Conservation (phyloP, 2,888 invertebrate genomes). For the Caenorhabditis sp. region DNA sequence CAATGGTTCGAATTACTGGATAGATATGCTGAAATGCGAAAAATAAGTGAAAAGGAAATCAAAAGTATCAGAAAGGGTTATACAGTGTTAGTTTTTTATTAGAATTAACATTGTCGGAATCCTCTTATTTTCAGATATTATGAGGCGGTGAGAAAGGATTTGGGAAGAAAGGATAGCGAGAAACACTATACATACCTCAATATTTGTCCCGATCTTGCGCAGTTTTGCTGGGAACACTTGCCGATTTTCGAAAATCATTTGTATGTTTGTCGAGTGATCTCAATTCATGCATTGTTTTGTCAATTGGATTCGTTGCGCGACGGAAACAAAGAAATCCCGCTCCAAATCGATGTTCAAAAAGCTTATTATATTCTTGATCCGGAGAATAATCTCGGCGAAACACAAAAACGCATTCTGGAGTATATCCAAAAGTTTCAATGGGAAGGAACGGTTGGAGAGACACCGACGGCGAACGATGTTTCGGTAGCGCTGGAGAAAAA, state of each 20-base stretch:
- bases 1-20: conserved; percentile 22
- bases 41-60: neutral
- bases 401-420: conserved; percentile 54
- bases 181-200: conserved; percentile 32
- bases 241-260: conserved; percentile 52
- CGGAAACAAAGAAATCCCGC: conserved; percentile 46
- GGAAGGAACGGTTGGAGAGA: conserved; percentile 51
- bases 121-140: neutral
- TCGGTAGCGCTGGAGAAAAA: conserved; percentile 42
- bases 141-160: neutral
- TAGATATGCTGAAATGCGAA: conserved; percentile 23
- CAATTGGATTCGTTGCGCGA: conserved; percentile 8
- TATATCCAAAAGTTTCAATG: conserved; percentile 54
- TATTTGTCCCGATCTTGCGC: conserved; percentile 33
- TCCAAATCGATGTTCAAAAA: conserved; percentile 53
- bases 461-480: conserved; percentile 42
- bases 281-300: conserved; percentile 50
- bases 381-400: conserved; percentile 59
- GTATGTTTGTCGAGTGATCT: conserved; percentile 56
- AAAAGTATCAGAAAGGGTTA: neutral
- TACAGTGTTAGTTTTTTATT: conserved; percentile 8
- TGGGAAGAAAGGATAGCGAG: neutral
- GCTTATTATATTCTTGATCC: conserved; percentile 66
- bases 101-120: neutral
- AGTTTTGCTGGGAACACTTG: conserved; percentile 58